A percentile compares a stretch with the other conserved stretches of the same genome.
Evolutionary conservation across 2,888 invertebrate genomes (phyloP).

Genomic region (Alloscopus bannaensis): DNA sequence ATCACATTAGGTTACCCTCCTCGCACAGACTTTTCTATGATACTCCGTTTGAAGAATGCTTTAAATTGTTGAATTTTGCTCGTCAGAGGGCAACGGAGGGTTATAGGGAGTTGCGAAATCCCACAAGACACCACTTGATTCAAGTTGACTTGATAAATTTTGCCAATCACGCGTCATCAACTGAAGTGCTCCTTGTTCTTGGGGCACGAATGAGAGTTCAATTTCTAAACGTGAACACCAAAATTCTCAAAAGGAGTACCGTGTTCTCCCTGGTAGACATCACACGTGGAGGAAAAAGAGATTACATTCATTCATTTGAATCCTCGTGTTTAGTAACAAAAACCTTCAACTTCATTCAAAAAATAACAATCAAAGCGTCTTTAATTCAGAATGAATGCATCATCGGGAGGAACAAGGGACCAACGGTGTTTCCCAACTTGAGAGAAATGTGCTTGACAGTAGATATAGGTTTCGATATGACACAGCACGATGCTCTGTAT

Average conservation of each 20-base stretch:
- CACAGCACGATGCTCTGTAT: slow-evolving; percentile 16
- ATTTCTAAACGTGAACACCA: slow-evolving; percentile 48
- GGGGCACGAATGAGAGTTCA: slow-evolving; percentile 37
- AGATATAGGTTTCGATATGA: slow-evolving; percentile 44
- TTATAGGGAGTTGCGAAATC: too few relatives aligned
- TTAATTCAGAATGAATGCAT: slow-evolving; percentile 56
- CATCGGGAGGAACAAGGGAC: slow-evolving; percentile 39
- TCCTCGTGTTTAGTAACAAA: slow-evolving; percentile 38
- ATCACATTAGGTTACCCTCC: slow-evolving; percentile 21
- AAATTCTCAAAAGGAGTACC: slow-evolving; percentile 30
- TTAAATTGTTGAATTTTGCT: slow-evolving; percentile 29
- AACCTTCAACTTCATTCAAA: slow-evolving; percentile 12
- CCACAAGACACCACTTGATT: slow-evolving; percentile 4
- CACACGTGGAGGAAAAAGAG: slow-evolving; percentile 6
- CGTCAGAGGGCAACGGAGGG: slow-evolving; percentile 16
- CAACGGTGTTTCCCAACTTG: slow-evolving; percentile 42
- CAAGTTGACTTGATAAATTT: slow-evolving; percentile 36
- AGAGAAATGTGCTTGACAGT: slow-evolving; percentile 31
- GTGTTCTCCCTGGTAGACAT: slow-evolving; percentile 6
- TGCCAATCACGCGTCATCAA: slow-evolving; percentile 6
- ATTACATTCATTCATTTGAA: slow-evolving; percentile 41
- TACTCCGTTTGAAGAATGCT: slow-evolving; percentile 46
- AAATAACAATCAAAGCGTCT: slow-evolving; percentile 43
- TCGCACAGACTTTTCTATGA: slow-evolving; percentile 34
- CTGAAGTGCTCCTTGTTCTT: slow-evolving; percentile 38